These are phyloP conservation scores for Leptobrachium leishanense DNA, from an alignment of 2,113 vertebrate genomes.

Conservation along the genomic window DNA sequence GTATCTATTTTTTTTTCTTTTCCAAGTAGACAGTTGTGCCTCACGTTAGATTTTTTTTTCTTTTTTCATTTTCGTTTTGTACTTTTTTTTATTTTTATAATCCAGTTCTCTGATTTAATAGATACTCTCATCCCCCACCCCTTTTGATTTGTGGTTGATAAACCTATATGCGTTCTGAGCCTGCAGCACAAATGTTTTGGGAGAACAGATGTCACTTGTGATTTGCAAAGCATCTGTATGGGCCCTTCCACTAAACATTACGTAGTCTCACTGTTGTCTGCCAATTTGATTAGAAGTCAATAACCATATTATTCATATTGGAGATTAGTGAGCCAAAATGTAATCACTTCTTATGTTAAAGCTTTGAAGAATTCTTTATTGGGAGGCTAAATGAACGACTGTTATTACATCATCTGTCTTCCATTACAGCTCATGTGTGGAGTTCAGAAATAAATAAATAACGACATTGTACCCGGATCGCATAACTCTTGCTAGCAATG, in stretches of 20 bases:
- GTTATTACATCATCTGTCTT: conserved; percentile 46
- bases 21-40: conserved; percentile 64
- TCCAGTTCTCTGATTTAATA: conserved; percentile 63
- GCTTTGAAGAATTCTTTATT: conserved; percentile 49
- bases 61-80: conserved; percentile 51
- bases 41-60: conserved; percentile 45
- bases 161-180: conserved; percentile 58
- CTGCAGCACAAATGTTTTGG: conserved; percentile 56
- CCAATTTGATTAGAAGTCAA: conserved; percentile 47
- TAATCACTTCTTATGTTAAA: conserved; percentile 48
- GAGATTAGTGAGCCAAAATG: conserved; percentile 38
- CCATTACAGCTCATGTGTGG: conserved; percentile 28
- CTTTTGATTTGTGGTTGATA: conserved; percentile 51
- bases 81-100: conserved; percentile 45
- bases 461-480: not conserved
- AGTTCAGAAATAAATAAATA: conserved; percentile 12
- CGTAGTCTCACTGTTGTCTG: conserved; percentile 24
- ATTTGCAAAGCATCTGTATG: conserved; percentile 52
- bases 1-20: conserved; percentile 60
- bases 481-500: conserved; percentile 21
- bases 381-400: conserved; percentile 34
- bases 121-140: conserved; percentile 51
- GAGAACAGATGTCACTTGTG: conserved; percentile 57
- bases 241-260: conserved; percentile 41
- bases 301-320: conserved; percentile 41